A percentile compares a stretch with the other conserved stretches of the same genome.
Evolutionary conservation across 2,797 vertebrate species (phyloP).

Genomic region (Sphenodon punctatus): DNA sequence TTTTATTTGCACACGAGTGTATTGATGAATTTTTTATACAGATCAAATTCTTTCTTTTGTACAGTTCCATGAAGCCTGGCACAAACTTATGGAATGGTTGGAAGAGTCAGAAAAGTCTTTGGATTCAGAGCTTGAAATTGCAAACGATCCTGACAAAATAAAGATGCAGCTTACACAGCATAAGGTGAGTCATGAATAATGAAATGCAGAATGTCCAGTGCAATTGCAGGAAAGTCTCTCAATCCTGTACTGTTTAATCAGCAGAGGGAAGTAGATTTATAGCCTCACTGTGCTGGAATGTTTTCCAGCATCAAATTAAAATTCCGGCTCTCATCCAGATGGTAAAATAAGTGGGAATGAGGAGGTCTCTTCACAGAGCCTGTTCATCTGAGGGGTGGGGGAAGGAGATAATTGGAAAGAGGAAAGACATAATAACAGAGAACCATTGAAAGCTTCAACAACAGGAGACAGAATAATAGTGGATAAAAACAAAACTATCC

Average conservation of each 20-base stretch:
- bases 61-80: conserved; percentile 96
- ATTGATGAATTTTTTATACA: not conserved
- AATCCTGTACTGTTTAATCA: not conserved
- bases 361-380: not conserved
- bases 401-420: not conserved
- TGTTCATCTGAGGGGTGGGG: not conserved
- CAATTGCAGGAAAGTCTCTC: not conserved
- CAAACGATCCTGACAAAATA: conserved; percentile 97
- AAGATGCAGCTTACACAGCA: conserved; percentile 93
- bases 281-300: not conserved
- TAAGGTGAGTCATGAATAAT: conserved; percentile 84
- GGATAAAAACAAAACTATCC: not conserved
- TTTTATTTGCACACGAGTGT: not conserved
- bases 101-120: conserved; percentile 92
- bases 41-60: conserved; percentile 14
- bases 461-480: not conserved
- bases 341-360: not conserved
- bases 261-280: not conserved
- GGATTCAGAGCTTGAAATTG: conserved; percentile 96
- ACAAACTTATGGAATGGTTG: conserved; percentile 96
- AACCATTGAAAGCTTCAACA: not conserved
- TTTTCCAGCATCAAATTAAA: conserved; percentile 13
- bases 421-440: not conserved
- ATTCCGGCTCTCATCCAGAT: not conserved
- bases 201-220: not conserved